Evolutionary conservation across 2,888 invertebrate species (phyloP), one percentile per base, ranked within the genome.

Genomic region (Agapetus fuscipes): DNA sequence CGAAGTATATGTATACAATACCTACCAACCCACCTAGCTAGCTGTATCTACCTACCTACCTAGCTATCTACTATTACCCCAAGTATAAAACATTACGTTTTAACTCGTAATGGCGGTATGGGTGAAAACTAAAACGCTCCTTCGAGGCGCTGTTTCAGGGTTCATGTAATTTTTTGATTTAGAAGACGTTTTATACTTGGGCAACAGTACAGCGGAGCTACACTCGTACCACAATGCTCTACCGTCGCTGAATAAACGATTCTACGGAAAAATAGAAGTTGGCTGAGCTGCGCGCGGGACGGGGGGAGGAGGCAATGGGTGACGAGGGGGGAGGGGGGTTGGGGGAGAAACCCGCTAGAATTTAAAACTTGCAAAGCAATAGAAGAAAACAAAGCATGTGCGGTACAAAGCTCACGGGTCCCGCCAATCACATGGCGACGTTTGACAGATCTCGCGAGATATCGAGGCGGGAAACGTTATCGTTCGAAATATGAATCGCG

Each of bases 371-470:
- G 41, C 36, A 17, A n/a, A 24, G 35, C 41, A 41, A 47, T 44
- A 40, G 44, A 45, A 45, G 45, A 39, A 47, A 47, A 47, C 47
- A 47, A 47, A 47, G 45, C 46, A 46, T 46, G 47, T 44, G 47
- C 47, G 47, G n/a, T n/a, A 47, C 47, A 41, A 39, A 17, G 27
- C 34, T 34, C 27, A 16, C 39, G 15, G 17, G n/a, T n/a, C 17
- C 41, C 40, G 41, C 43, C 46, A 43, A 46, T 46, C 46, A 42
- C 46, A 38, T 38, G 45, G 42, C 33, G 34, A 37, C 40, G 39
- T 45, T 45, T 47, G 47, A 47, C 47, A 47, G 47, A 43, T 43
- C 44, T 30, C 39, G 39, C 35, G 30, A n/a, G 29, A 28, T 25
- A 27, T 30, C 35, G 30, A 38, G 37, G 46, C 46, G 46, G 42